Conservation (phyloP, 2,888 invertebrate species). For the Drosophila demipolita region DNA sequence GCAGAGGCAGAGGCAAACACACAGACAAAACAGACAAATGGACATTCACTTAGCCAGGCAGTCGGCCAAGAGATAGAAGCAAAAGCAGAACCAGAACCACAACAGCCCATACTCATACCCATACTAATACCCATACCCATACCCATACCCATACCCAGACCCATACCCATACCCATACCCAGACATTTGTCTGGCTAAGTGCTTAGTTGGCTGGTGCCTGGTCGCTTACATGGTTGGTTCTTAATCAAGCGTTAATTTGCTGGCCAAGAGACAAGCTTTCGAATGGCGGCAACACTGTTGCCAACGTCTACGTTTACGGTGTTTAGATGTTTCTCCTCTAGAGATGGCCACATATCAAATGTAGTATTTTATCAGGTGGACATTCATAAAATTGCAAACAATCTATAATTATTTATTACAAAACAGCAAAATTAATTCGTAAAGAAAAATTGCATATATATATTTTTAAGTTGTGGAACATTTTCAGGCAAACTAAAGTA, state of each 20-base stretch:
- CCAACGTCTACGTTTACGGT: conserved; percentile 12
- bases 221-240: conserved; percentile 38
- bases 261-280: conserved; percentile 55
- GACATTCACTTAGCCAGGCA: conserved; percentile 25
- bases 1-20: conserved; percentile 1
- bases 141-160: neutral
- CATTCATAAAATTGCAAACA: conserved; percentile 16
- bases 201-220: conserved; percentile 38
- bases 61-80: conserved; percentile 18
- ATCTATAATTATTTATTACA: conserved; percentile 15
- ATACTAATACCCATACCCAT: conserved; percentile 8
- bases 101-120: neutral
- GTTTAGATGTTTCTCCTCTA: neutral
- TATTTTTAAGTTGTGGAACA: neutral
- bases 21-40: conserved; percentile 2
- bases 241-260: conserved; percentile 76
- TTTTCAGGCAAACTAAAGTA: neutral
- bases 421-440: neutral
- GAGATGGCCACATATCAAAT: conserved; percentile 1
- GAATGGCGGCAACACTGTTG: conserved; percentile 49
- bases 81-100: conserved; percentile 35
- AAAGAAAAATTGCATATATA: neutral
- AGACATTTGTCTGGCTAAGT: conserved; percentile 44
- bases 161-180: neutral
- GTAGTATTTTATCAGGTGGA: neutral